Base-by-base conservation (phyloP, 1,140 invertebrate genomes). In the Notospermus geniculatus region DNA sequence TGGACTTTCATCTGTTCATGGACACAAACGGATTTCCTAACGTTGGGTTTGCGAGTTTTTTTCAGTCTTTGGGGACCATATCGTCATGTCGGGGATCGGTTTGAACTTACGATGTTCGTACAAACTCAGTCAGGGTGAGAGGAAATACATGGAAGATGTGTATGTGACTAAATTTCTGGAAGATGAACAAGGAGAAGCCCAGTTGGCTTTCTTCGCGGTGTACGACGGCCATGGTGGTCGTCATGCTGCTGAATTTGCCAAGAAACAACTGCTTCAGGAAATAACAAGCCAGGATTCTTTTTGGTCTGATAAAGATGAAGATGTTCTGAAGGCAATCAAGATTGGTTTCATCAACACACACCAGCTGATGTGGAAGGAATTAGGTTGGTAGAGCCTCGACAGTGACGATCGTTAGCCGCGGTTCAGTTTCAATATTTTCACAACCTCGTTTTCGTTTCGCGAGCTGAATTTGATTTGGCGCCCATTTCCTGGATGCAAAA, bases 101-200 rank as follows among this genome's bases (percentile, higher is more conserved):
- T 72, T 76, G 45, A 80, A 80, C 62, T 86, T 97, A 73, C 87
- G 94, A 67, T 93, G 96, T 52, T 96, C 93, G 63, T 93, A 92
- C 63, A 92, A 95, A 80, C 93, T 91, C 80, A 91, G 91, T 81
- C 95, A 97, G 86, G 95, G 95, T 72, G 93, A 92, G 62, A 86
- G 95, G 71, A 95, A 95, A 80, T 97, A 98, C 81, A 98, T 98
- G 95, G 95, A 98, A 86, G 95, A 98, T 85, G 92, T 91, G 83
- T 95, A 95, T 85, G 90, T 90, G 60, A 92, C 96, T 23, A 70
- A 74, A 63, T 80, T 77, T 69, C 68, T 75, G 19, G 73, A 71
- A 70, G 73, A 73, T 59, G 71, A 73, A 63, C 93, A 92, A 64
- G 80, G 74, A 50, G 45, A 70, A 22, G 76, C 75, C 68, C 91